These are phyloP conservation scores for Serripes groenlandicus DNA, from an alignment of 2,888 invertebrate genomes.

Conservation along the genomic window DNA sequence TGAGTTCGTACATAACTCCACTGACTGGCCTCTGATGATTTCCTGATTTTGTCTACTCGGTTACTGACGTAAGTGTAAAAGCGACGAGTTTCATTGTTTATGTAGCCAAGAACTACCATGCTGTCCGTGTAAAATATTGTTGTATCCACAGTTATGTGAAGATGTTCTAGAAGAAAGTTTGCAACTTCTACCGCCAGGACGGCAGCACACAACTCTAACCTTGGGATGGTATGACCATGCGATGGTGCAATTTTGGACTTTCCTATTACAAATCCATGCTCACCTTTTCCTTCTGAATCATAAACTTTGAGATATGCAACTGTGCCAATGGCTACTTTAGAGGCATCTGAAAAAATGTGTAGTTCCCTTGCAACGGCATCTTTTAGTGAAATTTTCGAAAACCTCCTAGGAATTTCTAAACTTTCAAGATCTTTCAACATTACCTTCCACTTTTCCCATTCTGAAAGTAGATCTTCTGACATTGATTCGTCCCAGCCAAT, in stretches of 20 bases:
- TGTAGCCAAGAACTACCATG: conserved; percentile 57
- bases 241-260: conserved; percentile 58
- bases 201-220: conserved; percentile 29
- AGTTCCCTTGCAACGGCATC: conserved; percentile 23
- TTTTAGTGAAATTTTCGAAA: no score
- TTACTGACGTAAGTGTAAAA: conserved; percentile 63
- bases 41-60: conserved; percentile 45
- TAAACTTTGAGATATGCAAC: conserved; percentile 38
- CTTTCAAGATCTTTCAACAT: conserved; percentile 45
- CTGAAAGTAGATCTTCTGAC: conserved; percentile 22
- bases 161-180: conserved; percentile 33
- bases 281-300: neutral
- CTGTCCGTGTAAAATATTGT: conserved; percentile 54
- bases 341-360: conserved; percentile 68
- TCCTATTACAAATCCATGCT: conserved; percentile 43
- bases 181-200: conserved; percentile 7
- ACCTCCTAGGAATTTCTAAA: conserved; percentile 43
- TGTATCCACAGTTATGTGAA: conserved; percentile 9
- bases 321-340: conserved; percentile 66
- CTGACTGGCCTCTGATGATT: conserved; percentile 20
- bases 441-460: conserved; percentile 57
- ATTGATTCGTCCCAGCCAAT: conserved; percentile 62
- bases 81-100: conserved; percentile 37
- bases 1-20: conserved; percentile 31
- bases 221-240: conserved; percentile 54